These are phyloP conservation scores for Oryzias dopingdopingensis DNA, from an alignment of 2,797 vertebrate species.

Conservation along the genomic window DNA sequence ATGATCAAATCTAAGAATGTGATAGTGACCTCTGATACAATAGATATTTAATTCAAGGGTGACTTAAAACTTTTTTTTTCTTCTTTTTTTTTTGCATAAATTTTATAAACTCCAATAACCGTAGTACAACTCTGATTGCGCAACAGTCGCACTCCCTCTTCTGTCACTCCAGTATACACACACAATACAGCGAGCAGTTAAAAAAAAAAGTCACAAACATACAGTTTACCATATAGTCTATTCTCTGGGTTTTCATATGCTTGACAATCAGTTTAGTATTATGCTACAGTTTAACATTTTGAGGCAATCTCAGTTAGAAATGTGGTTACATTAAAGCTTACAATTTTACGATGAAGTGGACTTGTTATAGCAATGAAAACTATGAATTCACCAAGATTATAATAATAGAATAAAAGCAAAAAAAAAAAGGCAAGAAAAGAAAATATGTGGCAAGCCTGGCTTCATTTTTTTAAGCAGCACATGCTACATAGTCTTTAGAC, in stretches of 20 bases:
- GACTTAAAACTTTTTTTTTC: slow-evolving; percentile 65
- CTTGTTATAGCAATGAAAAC: slow-evolving; percentile 71
- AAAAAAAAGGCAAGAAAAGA: slow-evolving; percentile 30
- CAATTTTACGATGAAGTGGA: slow-evolving; percentile 77
- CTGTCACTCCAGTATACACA: slow-evolving; percentile 67
- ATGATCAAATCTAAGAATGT: slow-evolving; percentile 84
- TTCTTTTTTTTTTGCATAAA: slow-evolving; percentile 70
- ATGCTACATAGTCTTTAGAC: slow-evolving; percentile 78
- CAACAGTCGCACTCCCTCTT: slow-evolving; percentile 79
- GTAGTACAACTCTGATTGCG: slow-evolving; percentile 81
- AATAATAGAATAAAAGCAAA: slow-evolving; percentile 68
- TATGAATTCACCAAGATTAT: slow-evolving; percentile 58
- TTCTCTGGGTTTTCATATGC: slow-evolving; percentile 79
- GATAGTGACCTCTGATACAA: slow-evolving; percentile 83
- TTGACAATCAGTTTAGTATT: slow-evolving; percentile 83
- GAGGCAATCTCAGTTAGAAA: slow-evolving; percentile 87
- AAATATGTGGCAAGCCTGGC: slow-evolving; percentile 60
- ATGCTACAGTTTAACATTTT: slow-evolving; percentile 84
- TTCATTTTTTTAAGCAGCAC: slow-evolving; percentile 71
- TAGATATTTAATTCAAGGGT: slow-evolving; percentile 81
- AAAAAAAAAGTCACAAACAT: slow-evolving; percentile 77
- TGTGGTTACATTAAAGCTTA: slow-evolving; percentile 91
- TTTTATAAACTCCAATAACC: slow-evolving; percentile 76
- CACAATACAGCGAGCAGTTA: slow-evolving; percentile 78
- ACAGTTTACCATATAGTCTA: slow-evolving; percentile 76